Evolutionary conservation across 2,888 invertebrate species (phyloP).

Genomic region (Yponomeuta plumbellus): DNA sequence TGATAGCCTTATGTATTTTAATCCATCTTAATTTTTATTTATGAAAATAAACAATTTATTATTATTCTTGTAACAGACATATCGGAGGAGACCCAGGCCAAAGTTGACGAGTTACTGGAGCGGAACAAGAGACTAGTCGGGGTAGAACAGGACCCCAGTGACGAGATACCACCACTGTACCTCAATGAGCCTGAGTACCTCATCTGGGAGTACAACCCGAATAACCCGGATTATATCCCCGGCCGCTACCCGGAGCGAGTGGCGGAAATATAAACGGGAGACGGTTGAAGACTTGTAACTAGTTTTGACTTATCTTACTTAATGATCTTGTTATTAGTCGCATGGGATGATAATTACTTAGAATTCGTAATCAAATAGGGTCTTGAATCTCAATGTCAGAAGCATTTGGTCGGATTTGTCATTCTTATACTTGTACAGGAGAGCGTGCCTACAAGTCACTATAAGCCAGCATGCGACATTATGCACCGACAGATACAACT

Average conservation of each 20-base stretch:
- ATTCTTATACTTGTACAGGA: too few species aligned
- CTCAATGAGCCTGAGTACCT: slow-evolving; percentile 69
- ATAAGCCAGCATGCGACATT: too few species aligned
- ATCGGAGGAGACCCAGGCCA: slow-evolving; percentile 55
- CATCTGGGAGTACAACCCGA: slow-evolving; percentile 70
- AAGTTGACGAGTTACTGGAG: slow-evolving; percentile 59
- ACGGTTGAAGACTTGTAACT: neutral
- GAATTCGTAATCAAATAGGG: too few species aligned
- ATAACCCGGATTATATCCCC: slow-evolving; percentile 61
- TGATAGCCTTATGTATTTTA: too few species aligned
- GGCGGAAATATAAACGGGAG: slow-evolving; percentile 47
- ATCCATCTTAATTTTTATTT: too few species aligned
- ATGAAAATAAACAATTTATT: too few species aligned
- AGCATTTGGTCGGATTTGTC: too few species aligned
- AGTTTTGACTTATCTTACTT: neutral
- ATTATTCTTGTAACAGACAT: slow-evolving; percentile 27
- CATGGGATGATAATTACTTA: too few species aligned
- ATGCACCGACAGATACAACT: too few species aligned
- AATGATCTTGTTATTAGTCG: neutral
- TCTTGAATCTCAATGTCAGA: too few species aligned
- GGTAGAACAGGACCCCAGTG: slow-evolving; percentile 55
- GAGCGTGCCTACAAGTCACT: too few species aligned
- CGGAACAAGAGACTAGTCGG: slow-evolving; percentile 60
- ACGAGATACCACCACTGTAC: slow-evolving; percentile 64
- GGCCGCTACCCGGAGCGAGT: slow-evolving; percentile 59